phyloP scores from a whole-genome alignment of 2,113 vertebrate species.

The Orycteropus afer region DNA sequence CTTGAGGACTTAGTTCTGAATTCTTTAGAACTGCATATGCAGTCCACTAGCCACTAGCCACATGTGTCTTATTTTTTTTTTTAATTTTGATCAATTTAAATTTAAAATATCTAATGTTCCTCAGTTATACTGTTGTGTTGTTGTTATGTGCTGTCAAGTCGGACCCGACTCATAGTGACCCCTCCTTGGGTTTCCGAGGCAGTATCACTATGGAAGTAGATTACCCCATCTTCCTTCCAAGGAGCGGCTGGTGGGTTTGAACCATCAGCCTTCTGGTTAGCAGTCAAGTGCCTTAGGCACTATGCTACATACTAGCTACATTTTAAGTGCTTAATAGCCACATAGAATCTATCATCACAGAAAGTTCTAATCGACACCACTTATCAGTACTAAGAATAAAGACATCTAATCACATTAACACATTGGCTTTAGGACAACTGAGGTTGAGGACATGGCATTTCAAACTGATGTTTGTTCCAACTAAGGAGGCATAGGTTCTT shows the following conservation, averaged over 20 bases:
- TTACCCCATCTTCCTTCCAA: no score
- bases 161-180: no score
- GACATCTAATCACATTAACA: neutral
- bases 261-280: no score
- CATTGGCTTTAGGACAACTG: no score
- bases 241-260: no score
- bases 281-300: no score
- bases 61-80: neutral
- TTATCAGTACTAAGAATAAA: neutral
- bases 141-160: no score
- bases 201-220: no score
- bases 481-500: neutral
- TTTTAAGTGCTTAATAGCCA: neutral
- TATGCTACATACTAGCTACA: no score
- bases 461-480: neutral
- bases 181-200: no score
- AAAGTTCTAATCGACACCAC: neutral
- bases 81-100: neutral
- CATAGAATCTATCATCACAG: neutral
- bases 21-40: neutral
- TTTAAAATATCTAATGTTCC: neutral
- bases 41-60: neutral
- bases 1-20: neutral
- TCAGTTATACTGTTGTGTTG: no score
- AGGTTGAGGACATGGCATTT: neutral